These are phyloP conservation scores for Lysiphlebus fabarum DNA, from an alignment of 1,140 invertebrate species.

Conservation along the genomic window DNA sequence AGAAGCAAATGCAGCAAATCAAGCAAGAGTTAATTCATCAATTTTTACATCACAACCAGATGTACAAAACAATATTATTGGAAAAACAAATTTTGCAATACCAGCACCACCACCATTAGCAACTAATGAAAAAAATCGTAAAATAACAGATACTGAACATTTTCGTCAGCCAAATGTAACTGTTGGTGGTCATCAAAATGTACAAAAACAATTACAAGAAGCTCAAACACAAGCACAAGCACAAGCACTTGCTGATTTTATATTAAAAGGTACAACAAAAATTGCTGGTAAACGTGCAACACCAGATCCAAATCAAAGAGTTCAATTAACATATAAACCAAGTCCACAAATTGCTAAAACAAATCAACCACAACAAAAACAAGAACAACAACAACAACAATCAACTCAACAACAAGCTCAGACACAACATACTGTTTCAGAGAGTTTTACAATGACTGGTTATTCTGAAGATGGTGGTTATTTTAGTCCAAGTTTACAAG, in stretches of 20 bases:
- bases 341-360: constrained; percentile 37
- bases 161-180: constrained; percentile 60
- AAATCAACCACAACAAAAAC: constrained; percentile 48
- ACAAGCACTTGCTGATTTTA: constrained; percentile 53
- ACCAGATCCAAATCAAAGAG: constrained; percentile 64
- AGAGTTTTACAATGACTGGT: constrained; percentile 60
- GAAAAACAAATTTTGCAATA: constrained; percentile 61
- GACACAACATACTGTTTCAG: constrained; percentile 58
- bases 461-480: constrained; percentile 68
- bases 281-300: constrained; percentile 65
- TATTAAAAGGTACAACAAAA: constrained; percentile 62
- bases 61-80: constrained; percentile 45
- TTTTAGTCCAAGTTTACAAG: constrained; percentile 69
- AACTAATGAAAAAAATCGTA: constrained; percentile 56
- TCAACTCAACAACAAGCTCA: constrained; percentile 44
- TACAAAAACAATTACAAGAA: constrained; percentile 57
- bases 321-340: constrained; percentile 48
- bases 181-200: constrained; percentile 43
- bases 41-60: constrained; percentile 53
- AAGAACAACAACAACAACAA: constrained; percentile 53
- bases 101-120: constrained; percentile 60
- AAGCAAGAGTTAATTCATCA: constrained; percentile 52
- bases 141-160: constrained; percentile 65
- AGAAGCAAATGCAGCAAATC: constrained; percentile 53
- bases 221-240: constrained; percentile 58